These are phyloP conservation scores for Pantherophis alleghaniensis DNA, from an alignment of 2,797 vertebrate species.

Conservation along the genomic window DNA sequence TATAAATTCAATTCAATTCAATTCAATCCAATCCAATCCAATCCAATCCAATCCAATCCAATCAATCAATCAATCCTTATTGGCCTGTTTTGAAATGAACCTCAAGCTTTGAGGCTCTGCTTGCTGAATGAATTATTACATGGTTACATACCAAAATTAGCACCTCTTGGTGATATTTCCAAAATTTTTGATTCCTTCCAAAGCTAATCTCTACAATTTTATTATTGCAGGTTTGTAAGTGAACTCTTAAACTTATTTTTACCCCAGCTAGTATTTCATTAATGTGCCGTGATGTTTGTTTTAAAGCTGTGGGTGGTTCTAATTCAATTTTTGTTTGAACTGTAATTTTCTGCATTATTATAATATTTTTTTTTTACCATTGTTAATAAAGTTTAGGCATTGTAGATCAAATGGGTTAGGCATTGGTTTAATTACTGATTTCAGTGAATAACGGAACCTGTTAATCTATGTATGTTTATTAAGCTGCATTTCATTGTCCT, in stretches of 20 bases:
- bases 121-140: neutral
- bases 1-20: neutral
- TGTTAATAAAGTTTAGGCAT: neutral
- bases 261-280: neutral
- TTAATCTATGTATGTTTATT: neutral
- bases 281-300: neutral
- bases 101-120: neutral
- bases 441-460: neutral
- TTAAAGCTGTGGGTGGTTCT: neutral
- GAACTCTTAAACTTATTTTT: neutral
- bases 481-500: neutral
- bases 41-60: too few relatives aligned
- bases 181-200: neutral
- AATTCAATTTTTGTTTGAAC: neutral
- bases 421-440: neutral
- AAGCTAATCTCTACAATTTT: neutral
- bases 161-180: neutral
- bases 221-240: neutral
- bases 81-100: neutral
- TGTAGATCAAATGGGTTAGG: neutral
- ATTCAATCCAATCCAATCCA: too few relatives aligned
- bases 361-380: too few relatives aligned
- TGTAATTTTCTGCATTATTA: neutral
- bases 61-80: neutral
- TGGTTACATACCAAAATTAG: neutral